Evolutionary conservation across 2,888 invertebrate genomes (phyloP).

Genomic region (Sceliomorpha sp.): DNA sequence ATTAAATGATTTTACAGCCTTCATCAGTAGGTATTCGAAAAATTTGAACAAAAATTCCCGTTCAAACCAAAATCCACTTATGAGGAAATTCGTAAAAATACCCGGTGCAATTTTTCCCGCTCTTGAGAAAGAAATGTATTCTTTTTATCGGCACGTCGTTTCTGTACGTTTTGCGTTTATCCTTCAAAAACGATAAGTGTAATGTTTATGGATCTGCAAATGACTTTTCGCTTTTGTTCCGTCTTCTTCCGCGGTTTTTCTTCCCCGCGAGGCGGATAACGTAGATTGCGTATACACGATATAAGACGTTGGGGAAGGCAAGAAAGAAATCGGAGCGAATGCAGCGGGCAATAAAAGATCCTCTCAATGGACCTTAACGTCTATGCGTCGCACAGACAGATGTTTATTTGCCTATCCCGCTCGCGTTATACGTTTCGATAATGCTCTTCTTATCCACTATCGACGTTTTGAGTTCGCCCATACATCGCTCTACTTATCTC

Average conservation of each 20-base stretch:
- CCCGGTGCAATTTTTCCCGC: no score
- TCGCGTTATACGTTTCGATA: conserved; percentile 51
- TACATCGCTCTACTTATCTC: conserved; percentile 50
- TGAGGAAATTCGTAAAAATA: no score
- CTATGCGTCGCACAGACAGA: conserved; percentile 52
- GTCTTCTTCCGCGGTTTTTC: conserved; percentile 34
- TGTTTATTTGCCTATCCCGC: conserved; percentile 57
- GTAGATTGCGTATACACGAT: conserved; percentile 32
- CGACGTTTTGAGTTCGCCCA: conserved; percentile 42
- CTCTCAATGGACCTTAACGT: conserved; percentile 52
- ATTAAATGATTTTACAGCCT: no score
- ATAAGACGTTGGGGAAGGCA: conserved; percentile 37
- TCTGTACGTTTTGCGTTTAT: conserved; percentile 34
- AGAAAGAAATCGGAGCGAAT: conserved; percentile 41
- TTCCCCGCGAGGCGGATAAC: conserved; percentile 24
- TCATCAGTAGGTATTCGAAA: no score
- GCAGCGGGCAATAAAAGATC: conserved; percentile 48
- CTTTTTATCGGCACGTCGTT: conserved; percentile 33
- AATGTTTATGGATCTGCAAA: conserved; percentile 49
- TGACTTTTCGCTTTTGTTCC: conserved; percentile 44
- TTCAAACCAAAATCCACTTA: no score
- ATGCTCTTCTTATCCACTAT: conserved; percentile 56
- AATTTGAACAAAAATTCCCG: no score
- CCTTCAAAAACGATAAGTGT: conserved; percentile 39
- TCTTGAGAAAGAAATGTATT: no score